Evolutionary conservation across 2,797 vertebrate species (phyloP).

Genomic region (Rhinella marina): DNA sequence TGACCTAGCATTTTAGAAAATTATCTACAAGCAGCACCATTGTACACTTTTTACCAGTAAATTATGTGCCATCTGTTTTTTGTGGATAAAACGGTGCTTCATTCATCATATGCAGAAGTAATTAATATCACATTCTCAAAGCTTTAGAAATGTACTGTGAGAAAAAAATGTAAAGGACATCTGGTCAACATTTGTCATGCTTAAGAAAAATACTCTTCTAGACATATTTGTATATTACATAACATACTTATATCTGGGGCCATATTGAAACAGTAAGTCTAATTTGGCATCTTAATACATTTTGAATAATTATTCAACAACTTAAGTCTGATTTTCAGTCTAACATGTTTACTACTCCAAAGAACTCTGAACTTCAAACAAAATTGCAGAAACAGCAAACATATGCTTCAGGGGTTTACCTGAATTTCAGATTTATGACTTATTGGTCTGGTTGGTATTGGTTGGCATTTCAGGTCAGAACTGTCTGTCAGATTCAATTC

Average conservation of each 20-base stretch:
- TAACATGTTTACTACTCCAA: no score
- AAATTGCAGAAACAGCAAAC: neutral
- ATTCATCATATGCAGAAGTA: conserved; percentile 50
- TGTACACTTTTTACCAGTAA: conserved; percentile 42
- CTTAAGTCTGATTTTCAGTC: no score
- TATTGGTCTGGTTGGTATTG: neutral
- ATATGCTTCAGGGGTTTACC: neutral
- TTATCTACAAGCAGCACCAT: conserved; percentile 33
- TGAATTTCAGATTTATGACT: neutral
- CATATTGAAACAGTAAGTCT: neutral
- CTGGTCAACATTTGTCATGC: conserved; percentile 34
- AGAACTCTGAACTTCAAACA: neutral
- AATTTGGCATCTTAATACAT: neutral
- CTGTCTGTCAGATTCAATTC: no score
- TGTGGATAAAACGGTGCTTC: conserved; percentile 44
- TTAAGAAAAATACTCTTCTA: conserved; percentile 14
- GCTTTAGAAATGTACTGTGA: conserved; percentile 24
- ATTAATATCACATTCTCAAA: conserved; percentile 48
- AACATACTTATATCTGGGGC: neutral
- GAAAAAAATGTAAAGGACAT: conserved; percentile 42
- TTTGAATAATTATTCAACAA: neutral
- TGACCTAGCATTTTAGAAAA: conserved; percentile 52
- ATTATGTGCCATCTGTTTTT: conserved; percentile 49
- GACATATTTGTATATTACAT: neutral
- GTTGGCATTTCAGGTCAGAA: no score